phyloP scores from a whole-genome alignment of 2,113 vertebrate species.

The Dipodomys merriami region DNA sequence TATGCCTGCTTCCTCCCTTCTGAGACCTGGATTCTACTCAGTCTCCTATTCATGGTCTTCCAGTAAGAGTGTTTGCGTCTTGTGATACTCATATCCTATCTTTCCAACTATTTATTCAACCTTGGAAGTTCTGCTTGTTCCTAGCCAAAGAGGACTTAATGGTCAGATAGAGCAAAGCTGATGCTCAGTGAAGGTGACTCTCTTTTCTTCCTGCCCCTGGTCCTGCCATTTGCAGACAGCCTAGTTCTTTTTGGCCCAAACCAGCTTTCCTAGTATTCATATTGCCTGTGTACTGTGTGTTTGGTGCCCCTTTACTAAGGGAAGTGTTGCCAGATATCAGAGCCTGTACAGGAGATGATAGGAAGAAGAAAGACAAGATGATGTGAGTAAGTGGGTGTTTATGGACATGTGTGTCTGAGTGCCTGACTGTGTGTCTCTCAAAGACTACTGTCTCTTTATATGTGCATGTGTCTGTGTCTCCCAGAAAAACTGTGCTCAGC shows the following conservation, averaged over 20 bases:
- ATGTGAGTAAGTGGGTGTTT: constrained; percentile 6
- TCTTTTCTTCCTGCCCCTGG: neutral
- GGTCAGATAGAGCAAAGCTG: neutral
- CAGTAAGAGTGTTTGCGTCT: constrained; percentile 38
- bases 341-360: neutral
- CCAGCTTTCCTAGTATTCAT: constrained; percentile 2
- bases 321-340: neutral
- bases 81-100: neutral
- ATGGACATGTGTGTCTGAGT: neutral
- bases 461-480: constrained; percentile 67
- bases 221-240: constrained; percentile 12
- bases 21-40: constrained; percentile 3
- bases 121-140: constrained; percentile 24
- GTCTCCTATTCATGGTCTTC: neutral
- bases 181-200: neutral
- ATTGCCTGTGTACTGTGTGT: neutral
- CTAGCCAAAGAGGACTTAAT: neutral
- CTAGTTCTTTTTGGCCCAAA: constrained; percentile 3
- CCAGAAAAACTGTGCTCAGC: constrained; percentile 59
- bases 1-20: neutral
- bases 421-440: constrained; percentile 47
- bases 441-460: constrained; percentile 62
- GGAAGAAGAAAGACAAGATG: neutral
- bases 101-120: neutral
- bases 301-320: neutral